phyloP scores from a whole-genome alignment of 2,888 invertebrate genomes.

The Philonicus albiceps region DNA sequence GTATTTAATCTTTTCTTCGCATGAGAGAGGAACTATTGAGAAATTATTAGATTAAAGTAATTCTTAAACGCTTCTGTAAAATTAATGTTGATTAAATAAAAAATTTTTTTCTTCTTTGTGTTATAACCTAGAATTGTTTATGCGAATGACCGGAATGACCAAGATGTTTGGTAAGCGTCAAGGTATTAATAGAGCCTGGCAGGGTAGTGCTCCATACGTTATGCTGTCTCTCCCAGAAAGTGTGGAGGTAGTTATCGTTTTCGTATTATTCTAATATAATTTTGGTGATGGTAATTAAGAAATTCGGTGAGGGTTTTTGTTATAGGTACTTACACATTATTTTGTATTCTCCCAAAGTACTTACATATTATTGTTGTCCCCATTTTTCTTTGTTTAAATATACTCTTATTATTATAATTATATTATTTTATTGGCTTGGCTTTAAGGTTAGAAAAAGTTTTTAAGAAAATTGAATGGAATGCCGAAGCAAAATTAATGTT shows the following conservation, averaged over 20 bases:
- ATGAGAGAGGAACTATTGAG: neutral
- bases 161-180: slow-evolving; percentile 65
- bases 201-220: slow-evolving; percentile 64
- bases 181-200: slow-evolving; percentile 66
- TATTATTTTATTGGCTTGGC: no score
- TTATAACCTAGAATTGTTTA: slow-evolving; percentile 63
- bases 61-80: neutral
- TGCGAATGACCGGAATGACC: slow-evolving; percentile 64
- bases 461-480: no score
- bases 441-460: no score
- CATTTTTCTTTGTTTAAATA: no score
- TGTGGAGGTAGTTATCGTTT: slow-evolving; percentile 60
- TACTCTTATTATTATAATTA: no score
- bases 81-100: neutral
- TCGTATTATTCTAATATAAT: neutral
- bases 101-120: slow-evolving; percentile 9
- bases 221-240: slow-evolving; percentile 65
- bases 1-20: neutral
- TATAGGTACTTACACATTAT: no score
- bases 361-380: no score
- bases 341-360: no score
- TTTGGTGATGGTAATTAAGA: slow-evolving; percentile 9
- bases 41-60: neutral
- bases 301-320: neutral
- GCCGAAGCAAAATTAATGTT: no score